These are phyloP conservation scores for Pseudorhombus dupliciocellatus DNA, from an alignment of 2,113 vertebrate genomes.

Conservation along the genomic window DNA sequence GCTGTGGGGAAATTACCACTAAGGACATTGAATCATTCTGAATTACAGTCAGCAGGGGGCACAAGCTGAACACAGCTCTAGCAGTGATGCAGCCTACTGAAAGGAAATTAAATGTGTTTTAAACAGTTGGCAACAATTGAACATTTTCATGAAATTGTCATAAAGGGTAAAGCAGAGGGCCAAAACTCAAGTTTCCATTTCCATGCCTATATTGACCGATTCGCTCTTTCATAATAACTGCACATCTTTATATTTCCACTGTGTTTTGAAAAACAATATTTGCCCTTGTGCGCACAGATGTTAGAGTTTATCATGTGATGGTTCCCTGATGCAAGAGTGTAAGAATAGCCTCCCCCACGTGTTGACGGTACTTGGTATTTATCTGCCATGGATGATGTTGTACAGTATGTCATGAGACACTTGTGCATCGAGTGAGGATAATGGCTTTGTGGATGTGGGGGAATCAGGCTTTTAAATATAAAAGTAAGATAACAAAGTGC, in stretches of 20 bases:
- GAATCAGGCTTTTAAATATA: neutral
- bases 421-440: conserved; percentile 12
- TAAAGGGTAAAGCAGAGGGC: neutral
- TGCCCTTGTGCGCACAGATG: neutral
- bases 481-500: neutral
- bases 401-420: conserved; percentile 32
- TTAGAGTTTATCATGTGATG: conserved; percentile 18
- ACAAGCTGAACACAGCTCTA: conserved; percentile 13
- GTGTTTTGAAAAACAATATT: neutral
- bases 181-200: neutral
- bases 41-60: conserved; percentile 30
- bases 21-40: neutral
- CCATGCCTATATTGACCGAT: neutral
- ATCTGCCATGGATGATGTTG: conserved; percentile 34
- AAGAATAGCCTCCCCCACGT: conserved; percentile 70
- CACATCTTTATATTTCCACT: neutral
- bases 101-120: neutral
- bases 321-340: conserved; percentile 60
- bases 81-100: conserved; percentile 1
- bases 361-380: conserved; percentile 48
- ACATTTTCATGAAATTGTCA: neutral
- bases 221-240: neutral
- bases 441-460: neutral
- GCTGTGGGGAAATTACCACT: neutral
- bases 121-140: neutral